These are phyloP conservation scores for Polyergus mexicanus DNA, from an alignment of 1,140 invertebrate genomes.

Conservation along the genomic window DNA sequence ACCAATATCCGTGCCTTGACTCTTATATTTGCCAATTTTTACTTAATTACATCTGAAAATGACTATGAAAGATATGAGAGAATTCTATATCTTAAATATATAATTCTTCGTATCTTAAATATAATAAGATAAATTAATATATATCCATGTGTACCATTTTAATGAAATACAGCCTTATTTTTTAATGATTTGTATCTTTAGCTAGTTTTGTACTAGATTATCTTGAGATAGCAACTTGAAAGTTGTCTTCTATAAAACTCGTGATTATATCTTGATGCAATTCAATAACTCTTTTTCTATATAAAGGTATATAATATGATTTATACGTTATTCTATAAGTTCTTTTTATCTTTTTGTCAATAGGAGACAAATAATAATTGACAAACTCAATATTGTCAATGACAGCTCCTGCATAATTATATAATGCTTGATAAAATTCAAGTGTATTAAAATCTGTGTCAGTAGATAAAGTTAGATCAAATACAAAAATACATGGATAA, in stretches of 20 bases:
- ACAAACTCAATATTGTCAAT: constrained; percentile 81
- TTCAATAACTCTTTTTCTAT: constrained; percentile 81
- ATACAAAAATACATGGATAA: constrained; percentile 77
- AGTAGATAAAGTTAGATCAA: constrained; percentile 82
- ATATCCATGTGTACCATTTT: constrained; percentile 17
- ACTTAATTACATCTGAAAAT: too few species aligned
- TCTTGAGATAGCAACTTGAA: constrained; percentile 77
- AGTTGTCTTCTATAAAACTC: constrained; percentile 79
- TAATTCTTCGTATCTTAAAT: background rate
- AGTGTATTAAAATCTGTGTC: constrained; percentile 69
- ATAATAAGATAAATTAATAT: constrained; percentile 34
- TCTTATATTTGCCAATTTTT: too few species aligned
- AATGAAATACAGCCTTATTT: constrained; percentile 38
- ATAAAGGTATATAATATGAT: constrained; percentile 80
- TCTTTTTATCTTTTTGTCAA: constrained; percentile 75
- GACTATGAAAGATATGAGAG: background rate
- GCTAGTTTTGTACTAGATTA: constrained; percentile 44
- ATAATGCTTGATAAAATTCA: constrained; percentile 80
- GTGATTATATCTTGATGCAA: constrained; percentile 83
- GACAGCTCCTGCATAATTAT: constrained; percentile 81
- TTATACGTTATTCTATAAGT: constrained; percentile 85
- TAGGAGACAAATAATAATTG: constrained; percentile 76
- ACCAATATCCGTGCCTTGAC: too few species aligned
- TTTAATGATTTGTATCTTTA: constrained; percentile 11
- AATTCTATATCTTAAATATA: background rate